Evolutionary conservation across 2,113 vertebrate species (phyloP).

Genomic region (Cnemophilus loriae): DNA sequence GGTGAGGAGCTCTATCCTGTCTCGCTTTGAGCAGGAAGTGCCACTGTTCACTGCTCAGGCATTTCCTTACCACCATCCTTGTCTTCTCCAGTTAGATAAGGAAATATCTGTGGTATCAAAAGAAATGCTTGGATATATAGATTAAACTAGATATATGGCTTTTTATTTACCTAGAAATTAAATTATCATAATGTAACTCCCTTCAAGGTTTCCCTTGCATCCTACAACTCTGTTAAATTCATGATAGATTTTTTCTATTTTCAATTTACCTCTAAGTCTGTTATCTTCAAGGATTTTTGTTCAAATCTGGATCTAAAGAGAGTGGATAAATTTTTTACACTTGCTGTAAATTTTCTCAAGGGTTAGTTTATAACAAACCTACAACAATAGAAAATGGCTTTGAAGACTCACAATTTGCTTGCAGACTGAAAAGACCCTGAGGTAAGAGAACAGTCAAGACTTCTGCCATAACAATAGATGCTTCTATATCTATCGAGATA

Average conservation of each 20-base stretch:
- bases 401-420: neutral
- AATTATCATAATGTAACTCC: neutral
- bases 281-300: conserved; percentile 27
- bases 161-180: conserved; percentile 32
- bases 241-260: neutral
- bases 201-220: neutral
- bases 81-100: neutral
- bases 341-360: conserved; percentile 29
- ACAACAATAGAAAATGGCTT: neutral
- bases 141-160: neutral
- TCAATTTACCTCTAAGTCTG: neutral
- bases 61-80: neutral
- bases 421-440: neutral
- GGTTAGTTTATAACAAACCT: neutral
- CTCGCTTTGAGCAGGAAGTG: neutral
- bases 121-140: neutral
- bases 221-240: neutral
- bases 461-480: neutral
- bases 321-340: neutral
- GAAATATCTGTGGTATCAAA: neutral
- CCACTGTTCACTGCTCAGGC: neutral
- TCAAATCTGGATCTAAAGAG: neutral
- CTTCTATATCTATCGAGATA: neutral
- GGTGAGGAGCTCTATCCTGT: neutral
- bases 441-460: neutral